Evolutionary conservation across 2,113 vertebrate genomes (phyloP), one percentile per base, ranked within the genome.

Genomic region (Planiliza haematocheilus): DNA sequence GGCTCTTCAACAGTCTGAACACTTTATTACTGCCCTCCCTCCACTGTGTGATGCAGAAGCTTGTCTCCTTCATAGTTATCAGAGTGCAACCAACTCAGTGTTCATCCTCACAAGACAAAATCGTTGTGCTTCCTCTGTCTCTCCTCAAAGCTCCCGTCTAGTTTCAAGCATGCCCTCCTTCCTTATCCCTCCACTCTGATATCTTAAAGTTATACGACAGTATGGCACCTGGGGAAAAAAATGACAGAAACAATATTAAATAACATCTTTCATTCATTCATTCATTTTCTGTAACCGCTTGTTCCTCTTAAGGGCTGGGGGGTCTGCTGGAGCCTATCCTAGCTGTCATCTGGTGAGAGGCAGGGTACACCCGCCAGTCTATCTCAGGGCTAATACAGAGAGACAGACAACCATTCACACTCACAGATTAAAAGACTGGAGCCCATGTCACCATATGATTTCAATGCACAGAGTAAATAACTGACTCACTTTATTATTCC

Each of bases 31-130:
- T 42, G 21, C 45, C 45, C 34, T 57, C 38, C 49, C n/a, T 81
- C n/a, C 21, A 9, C 34, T 41, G n/a, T 45, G 8, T 50, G 16
- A 60, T 18, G 38, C 50, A 42, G 53, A 39, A 21, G 38, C 41
- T 74, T 2, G 9, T 7, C 41, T 84, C 59, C 77, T 52, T 81
- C 52, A 74, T 88, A 68, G 39, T 58, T 67, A 37, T 58, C 42
- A 13, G 58, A 17, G 7, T 58, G 21, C n/a, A 64, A 9, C 57
- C 30, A 20, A 10, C 18, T 37, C 43, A 10, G 10, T 24, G 50
- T 64, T 13, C 10, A 3, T 39, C 13, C 30, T 36, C 14, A 46
- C 42, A 16, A 48, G 4, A 38, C 8, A 57, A 64, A 17, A 41
- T 18, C 13, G 11, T 65, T 14, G 4, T 52, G 6, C n/a, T 43